phyloP scores from a whole-genome alignment of 2,888 invertebrate genomes.

The Lasioglossum villosulum region DNA sequence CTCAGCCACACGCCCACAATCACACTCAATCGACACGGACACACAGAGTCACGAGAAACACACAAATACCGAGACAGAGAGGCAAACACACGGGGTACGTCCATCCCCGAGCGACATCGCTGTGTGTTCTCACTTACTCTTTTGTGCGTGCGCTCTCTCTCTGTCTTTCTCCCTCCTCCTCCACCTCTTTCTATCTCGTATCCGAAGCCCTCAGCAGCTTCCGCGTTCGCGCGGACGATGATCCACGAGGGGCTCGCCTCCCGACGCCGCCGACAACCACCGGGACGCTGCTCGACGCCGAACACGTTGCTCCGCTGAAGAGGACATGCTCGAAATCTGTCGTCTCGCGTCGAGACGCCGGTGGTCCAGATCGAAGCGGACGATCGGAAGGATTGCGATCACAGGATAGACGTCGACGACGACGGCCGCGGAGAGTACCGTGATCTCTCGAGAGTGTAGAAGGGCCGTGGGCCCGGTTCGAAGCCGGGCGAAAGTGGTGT shows the following conservation, averaged over 20 bases:
- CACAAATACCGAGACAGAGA: background rate
- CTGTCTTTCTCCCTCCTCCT: background rate
- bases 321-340: conserved; percentile 13
- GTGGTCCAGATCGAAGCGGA: background rate
- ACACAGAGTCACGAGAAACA: background rate
- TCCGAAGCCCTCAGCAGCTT: background rate
- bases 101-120: background rate
- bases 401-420: background rate
- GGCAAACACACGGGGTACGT: background rate
- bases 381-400: conserved; percentile 2
- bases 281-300: conserved; percentile 7
- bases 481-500: background rate
- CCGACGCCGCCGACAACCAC: conserved; percentile 32
- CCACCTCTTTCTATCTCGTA: background rate
- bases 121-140: background rate
- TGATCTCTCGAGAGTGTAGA: background rate
- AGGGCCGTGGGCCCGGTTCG: background rate
- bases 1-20: background rate
- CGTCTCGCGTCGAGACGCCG: background rate
- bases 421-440: background rate
- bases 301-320: conserved; percentile 1
- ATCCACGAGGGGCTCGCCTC: conserved; percentile 32
- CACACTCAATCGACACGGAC: background rate
- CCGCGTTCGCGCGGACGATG: conserved; percentile 44
- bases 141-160: background rate